Evolutionary conservation across 1,140 invertebrate genomes (phyloP), one percentile per base, ranked within the genome.

Genomic region (Hypothenemus hampei): DNA sequence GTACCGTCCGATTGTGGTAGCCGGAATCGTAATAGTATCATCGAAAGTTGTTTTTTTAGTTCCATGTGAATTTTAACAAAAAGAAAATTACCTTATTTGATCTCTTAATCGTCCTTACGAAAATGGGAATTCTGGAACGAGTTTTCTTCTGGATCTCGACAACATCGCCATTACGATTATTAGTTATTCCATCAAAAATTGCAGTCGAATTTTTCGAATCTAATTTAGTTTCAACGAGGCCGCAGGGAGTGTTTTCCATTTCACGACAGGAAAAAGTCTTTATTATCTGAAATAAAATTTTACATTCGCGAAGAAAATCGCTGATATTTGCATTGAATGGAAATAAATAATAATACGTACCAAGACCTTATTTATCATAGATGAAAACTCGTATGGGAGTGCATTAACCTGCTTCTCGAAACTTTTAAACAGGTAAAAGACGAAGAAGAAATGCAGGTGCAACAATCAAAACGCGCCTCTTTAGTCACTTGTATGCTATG

Each of bases 101-200:
- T 29, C 26, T 29, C 26, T 29, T 29, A 29, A 7, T 29, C 6
- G 6, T 6, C 35, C 16, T 37, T 16, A 41, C 8, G 39, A 10
- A 41, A 20, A 41, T 15, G 20, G 39, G 39, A 20, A 41, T 41
- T 41, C 20, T 19, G 8, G 39, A 41, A n/a, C 26, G 10, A 11
- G 39, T 21, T 20, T 21, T 41, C 11, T 21, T 41, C 20, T 21
- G 19, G 22, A 21, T 41, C 20, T 16, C 18, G 22, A 11, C 16
- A 41, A 11, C 22, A 6, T 41, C 39, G 19, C 39, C 39, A 20
- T 41, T 20, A 41, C 18, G 20, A 21, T 41, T 5, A n/a, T n/a
- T 37, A 41, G 18, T 41, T 41, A 41, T 41, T 41, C 39, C 39
- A 41, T 41, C 39, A 41, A 22, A 41, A 41, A 41, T 41, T 13